phyloP scores from a whole-genome alignment of 30 jellyfish, hydroid and myxozoan species.

The Aurelia aurita region DNA sequence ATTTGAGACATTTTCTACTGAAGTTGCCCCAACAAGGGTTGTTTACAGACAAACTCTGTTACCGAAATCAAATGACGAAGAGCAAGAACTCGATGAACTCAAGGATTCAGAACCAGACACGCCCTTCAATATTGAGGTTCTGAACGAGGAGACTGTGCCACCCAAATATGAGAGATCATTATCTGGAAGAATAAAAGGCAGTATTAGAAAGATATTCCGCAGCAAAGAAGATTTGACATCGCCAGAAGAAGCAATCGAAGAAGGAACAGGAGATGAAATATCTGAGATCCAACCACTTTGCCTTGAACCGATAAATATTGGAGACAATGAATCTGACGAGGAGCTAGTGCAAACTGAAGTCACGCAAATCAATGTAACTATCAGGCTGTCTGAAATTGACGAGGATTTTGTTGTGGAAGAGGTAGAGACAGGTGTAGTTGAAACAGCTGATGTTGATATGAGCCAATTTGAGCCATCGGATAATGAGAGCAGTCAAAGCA shows the following conservation, averaged over 20 bases:
- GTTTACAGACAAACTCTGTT: conserved; percentile 7
- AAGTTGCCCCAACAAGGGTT: not conserved
- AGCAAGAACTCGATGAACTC: not conserved
- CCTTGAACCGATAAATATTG: not conserved
- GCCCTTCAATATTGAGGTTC: not conserved
- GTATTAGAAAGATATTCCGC: not conserved
- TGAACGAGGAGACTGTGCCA: conserved; percentile 9
- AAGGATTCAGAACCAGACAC: not conserved
- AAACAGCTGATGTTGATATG: not conserved
- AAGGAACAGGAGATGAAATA: not conserved
- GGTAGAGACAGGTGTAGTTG: not conserved
- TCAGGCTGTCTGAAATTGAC: too few species aligned
- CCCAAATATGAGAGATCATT: not conserved
- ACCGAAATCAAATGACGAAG: not conserved
- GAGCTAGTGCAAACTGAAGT: too few species aligned
- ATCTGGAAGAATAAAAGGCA: not conserved
- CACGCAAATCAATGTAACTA: too few species aligned
- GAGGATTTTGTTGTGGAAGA: conserved; percentile 19
- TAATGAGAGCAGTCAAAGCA: too few species aligned
- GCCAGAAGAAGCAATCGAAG: conserved; percentile 1
- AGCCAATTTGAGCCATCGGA: not conserved
- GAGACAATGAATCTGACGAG: not conserved
- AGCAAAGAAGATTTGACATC: not conserved
- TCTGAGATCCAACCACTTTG: not conserved
- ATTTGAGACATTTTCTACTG: conserved; percentile 11